Percentiles rank a stretch among this genome's conserved stretches.
Evolutionary conservation across 2,888 invertebrate genomes (phyloP).

Genomic region (Eupelmus urozonus): DNA sequence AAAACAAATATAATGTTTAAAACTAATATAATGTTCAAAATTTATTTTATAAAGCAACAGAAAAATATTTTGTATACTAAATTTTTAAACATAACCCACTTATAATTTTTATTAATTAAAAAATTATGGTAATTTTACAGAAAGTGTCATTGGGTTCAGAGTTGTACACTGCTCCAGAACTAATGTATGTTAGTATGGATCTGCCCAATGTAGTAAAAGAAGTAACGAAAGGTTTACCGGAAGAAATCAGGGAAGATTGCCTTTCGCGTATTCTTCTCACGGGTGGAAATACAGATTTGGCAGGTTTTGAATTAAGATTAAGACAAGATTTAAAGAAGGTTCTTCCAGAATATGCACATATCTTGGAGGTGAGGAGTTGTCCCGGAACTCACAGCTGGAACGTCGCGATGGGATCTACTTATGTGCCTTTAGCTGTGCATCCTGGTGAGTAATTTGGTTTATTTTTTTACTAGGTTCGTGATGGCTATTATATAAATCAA

Average conservation of each 20-base stretch:
- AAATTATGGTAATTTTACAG: conserved; percentile 63
- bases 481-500: neutral
- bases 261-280: conserved; percentile 76
- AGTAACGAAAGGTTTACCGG: conserved; percentile 72
- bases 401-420: conserved; percentile 77
- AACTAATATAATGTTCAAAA: too few relatives aligned
- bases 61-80: neutral
- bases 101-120: neutral
- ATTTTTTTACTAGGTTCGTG: too few relatives aligned
- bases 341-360: conserved; percentile 73
- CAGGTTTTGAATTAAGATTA: conserved; percentile 74
- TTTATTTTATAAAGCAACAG: too few relatives aligned
- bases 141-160: conserved; percentile 75
- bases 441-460: conserved; percentile 72
- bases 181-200: conserved; percentile 76
- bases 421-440: conserved; percentile 75
- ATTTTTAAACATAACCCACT: neutral
- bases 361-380: conserved; percentile 74
- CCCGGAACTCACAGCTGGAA: conserved; percentile 76
- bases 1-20: too few relatives aligned
- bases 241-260: conserved; percentile 73
- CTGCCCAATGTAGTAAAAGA: conserved; percentile 76
- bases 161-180: conserved; percentile 76
- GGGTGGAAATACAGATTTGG: conserved; percentile 76
- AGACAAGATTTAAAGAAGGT: conserved; percentile 74